Evolutionary conservation across 2,113 vertebrate genomes (phyloP).

Genomic region (Limnothrissa miodon): DNA sequence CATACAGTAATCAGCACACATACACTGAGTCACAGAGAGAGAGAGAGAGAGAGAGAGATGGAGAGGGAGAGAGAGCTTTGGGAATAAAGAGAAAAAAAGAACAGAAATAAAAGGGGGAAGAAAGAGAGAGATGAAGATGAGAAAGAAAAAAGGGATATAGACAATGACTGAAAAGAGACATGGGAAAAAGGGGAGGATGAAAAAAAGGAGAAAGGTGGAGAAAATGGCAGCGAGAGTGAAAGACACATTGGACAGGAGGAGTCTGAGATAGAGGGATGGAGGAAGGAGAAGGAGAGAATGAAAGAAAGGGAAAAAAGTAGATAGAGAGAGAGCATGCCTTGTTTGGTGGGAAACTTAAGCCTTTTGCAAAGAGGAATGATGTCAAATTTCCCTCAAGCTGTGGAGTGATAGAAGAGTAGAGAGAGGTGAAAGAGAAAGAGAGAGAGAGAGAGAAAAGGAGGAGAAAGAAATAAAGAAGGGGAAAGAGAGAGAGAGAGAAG

Average conservation of each 20-base stretch:
- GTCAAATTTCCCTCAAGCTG: slow-evolving; percentile 44
- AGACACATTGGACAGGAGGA: too few species aligned
- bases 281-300: neutral
- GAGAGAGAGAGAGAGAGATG: too few species aligned
- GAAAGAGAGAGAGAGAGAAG: neutral
- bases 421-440: slow-evolving; percentile 20
- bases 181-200: neutral
- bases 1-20: slow-evolving; percentile 23
- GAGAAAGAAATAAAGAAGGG: neutral
- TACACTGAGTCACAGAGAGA: slow-evolving; percentile 39
- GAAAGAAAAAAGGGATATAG: neutral
- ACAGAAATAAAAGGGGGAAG: neutral
- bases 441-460: neutral
- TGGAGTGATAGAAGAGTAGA: slow-evolving; percentile 15
- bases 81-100: neutral
- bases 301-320: neutral
- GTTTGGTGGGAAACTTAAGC: neutral
- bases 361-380: slow-evolving; percentile 38
- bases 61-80: neutral
- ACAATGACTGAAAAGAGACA: neutral
- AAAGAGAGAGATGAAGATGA: neutral
- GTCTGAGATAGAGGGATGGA: too few species aligned
- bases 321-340: neutral
- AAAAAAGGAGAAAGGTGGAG: too few species aligned
- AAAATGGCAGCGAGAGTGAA: too few species aligned